Evolutionary conservation across 1,140 invertebrate species (phyloP).

Genomic region (Saxidomus purpurata): DNA sequence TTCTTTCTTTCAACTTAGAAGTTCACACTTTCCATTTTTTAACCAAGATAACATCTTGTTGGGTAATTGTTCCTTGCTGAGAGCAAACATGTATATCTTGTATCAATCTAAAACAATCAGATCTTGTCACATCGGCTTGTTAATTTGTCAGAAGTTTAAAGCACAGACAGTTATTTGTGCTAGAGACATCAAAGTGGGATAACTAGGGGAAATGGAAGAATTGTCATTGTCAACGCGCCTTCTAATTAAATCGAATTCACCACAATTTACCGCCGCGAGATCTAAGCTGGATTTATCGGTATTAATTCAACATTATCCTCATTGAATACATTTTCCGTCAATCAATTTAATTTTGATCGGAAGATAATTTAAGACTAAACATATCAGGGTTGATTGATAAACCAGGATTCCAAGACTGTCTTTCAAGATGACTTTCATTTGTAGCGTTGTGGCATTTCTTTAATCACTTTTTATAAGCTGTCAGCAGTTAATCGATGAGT

Average conservation of each 20-base stretch:
- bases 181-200: conserved; percentile 55
- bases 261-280: conserved; percentile 59
- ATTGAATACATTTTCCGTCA: conserved; percentile 69
- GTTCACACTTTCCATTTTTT: background rate
- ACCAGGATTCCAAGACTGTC: conserved; percentile 12
- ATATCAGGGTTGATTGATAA: conserved; percentile 49
- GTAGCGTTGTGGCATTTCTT: conserved; percentile 33
- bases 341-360: conserved; percentile 71
- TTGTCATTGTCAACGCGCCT: conserved; percentile 45
- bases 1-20: background rate
- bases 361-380: conserved; percentile 67
- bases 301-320: conserved; percentile 64
- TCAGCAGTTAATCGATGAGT: conserved; percentile 44
- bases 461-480: conserved; percentile 68
- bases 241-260: conserved; percentile 60
- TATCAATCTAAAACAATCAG: conserved; percentile 49
- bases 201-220: conserved; percentile 54
- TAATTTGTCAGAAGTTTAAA: conserved; percentile 46
- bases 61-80: conserved; percentile 18
- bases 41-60: background rate
- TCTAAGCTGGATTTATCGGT: conserved; percentile 66
- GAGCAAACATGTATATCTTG: conserved; percentile 33
- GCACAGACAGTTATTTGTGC: conserved; percentile 29
- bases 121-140: background rate
- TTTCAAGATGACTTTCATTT: conserved; percentile 57